Percentiles rank a stretch among this genome's conserved stretches.
Conservation (phyloP, 2,113 vertebrate species). For the Cichladusa arquata region DNA sequence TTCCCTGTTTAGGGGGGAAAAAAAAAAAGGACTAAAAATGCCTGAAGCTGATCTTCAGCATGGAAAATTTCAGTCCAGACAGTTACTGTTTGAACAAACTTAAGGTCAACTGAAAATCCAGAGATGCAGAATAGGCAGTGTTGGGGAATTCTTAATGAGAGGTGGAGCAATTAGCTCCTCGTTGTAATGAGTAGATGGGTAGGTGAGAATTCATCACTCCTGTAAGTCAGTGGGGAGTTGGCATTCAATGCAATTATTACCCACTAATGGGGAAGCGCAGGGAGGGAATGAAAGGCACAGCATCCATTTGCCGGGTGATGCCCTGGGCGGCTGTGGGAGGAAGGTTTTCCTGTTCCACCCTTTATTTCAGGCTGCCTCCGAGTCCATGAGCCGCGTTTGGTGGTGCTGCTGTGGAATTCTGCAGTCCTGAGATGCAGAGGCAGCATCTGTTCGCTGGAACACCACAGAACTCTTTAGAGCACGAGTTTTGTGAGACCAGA, state of each 20-base stretch:
- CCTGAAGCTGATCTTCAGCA: not conserved
- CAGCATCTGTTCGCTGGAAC: not conserved
- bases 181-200: not conserved
- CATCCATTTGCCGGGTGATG: not conserved
- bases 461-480: not conserved
- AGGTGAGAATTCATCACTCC: conserved; percentile 25
- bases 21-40: not conserved
- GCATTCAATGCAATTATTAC: not conserved
- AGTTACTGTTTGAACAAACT: not conserved
- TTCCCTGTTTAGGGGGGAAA: not conserved
- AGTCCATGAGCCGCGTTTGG: accelerated
- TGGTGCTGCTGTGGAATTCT: not conserved
- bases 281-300: not conserved
- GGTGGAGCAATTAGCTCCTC: not conserved
- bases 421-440: not conserved
- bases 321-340: not conserved
- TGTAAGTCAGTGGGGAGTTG: not conserved
- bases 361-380: not conserved
- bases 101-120: not conserved
- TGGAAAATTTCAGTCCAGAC: conserved; percentile 17
- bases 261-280: not conserved
- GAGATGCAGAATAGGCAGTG: not conserved
- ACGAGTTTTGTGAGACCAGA: not conserved
- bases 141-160: not conserved
- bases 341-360: not conserved